A percentile compares a stretch with the other conserved stretches of the same genome.
These are phyloP conservation scores for Sphaerophoria taeniata DNA, from an alignment of 2,888 invertebrate genomes.

Conservation along the genomic window DNA sequence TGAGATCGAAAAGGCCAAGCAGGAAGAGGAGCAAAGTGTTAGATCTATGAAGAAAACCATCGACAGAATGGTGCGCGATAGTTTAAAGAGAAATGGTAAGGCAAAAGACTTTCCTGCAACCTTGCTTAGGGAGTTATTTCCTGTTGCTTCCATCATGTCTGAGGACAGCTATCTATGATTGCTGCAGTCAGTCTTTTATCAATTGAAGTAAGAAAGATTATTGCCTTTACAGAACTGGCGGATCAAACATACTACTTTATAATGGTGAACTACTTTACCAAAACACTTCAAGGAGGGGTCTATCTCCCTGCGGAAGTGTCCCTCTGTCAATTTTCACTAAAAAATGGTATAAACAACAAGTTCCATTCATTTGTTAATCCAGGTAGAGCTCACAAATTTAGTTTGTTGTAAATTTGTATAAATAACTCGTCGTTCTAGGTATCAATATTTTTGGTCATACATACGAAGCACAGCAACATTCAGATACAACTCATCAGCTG, in stretches of 20 bases:
- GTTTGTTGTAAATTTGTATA: neutral
- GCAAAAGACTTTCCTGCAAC: too few species aligned
- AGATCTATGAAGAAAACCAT: conserved; percentile 78
- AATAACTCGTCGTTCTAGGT: conserved; percentile 68
- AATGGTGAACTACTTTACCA: conserved; percentile 80
- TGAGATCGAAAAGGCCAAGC: conserved; percentile 75
- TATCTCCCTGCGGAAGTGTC: conserved; percentile 85
- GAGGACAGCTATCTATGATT: too few species aligned
- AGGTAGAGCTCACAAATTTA: conserved; percentile 77
- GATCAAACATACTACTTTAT: conserved; percentile 78
- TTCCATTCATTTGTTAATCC: conserved; percentile 82
- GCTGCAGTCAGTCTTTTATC: too few species aligned
- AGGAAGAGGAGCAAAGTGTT: conserved; percentile 71
- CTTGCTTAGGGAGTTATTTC: too few species aligned
- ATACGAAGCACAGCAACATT: conserved; percentile 82
- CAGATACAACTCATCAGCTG: conserved; percentile 83
- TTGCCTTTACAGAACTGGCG: conserved; percentile 77
- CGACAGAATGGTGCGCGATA: conserved; percentile 77
- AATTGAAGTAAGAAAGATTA: too few species aligned
- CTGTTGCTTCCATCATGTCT: too few species aligned
- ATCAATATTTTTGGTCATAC: conserved; percentile 82
- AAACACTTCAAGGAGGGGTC: conserved; percentile 75
- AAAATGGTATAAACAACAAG: conserved; percentile 82
- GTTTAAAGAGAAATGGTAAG: conserved; percentile 77
- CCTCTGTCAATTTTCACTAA: conserved; percentile 83